phyloP scores from a whole-genome alignment of 2,113 vertebrate species.

The Pavo muticus region DNA sequence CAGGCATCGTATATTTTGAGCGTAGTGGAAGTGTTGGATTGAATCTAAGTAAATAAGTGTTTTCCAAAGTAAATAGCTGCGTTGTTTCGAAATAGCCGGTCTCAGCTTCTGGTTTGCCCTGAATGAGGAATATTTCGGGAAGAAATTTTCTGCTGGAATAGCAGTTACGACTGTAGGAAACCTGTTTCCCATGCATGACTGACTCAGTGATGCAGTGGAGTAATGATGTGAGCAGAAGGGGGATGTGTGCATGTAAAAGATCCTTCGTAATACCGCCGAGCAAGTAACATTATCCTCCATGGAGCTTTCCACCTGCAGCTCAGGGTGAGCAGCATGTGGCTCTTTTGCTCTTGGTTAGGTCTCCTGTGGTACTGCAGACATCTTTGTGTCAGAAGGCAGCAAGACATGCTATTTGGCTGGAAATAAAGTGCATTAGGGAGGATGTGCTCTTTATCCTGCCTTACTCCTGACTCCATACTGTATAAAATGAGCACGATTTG shows the following conservation, averaged over 20 bases:
- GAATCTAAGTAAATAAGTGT: constrained; percentile 45
- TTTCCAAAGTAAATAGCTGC: constrained; percentile 38
- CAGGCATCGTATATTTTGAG: constrained; percentile 64
- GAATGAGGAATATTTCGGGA: constrained; percentile 19
- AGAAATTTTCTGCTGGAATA: constrained; percentile 61
- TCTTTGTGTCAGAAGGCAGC: neutral
- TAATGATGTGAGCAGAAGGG: constrained; percentile 46
- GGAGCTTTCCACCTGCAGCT: constrained; percentile 3
- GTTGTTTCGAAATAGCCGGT: constrained; percentile 24
- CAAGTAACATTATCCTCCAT: constrained; percentile 35
- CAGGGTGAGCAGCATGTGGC: neutral
- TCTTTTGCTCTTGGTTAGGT: neutral
- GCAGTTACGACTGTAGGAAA: constrained; percentile 38
- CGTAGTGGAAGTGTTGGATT: constrained; percentile 1
- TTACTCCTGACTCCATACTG: neutral
- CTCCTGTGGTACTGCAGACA: neutral
- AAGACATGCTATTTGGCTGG: neutral
- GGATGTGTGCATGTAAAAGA: constrained; percentile 40
- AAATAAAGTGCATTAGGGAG: neutral
- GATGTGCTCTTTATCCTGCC: neutral
- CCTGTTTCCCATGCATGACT: constrained; percentile 60
- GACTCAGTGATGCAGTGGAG: constrained; percentile 35
- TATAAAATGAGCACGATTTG: neutral
- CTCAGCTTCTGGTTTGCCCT: neutral
- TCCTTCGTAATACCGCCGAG: constrained; percentile 12